phyloP scores from a whole-genome alignment of 2,113 vertebrate genomes.

The Petrocephalus microphthalmus region DNA sequence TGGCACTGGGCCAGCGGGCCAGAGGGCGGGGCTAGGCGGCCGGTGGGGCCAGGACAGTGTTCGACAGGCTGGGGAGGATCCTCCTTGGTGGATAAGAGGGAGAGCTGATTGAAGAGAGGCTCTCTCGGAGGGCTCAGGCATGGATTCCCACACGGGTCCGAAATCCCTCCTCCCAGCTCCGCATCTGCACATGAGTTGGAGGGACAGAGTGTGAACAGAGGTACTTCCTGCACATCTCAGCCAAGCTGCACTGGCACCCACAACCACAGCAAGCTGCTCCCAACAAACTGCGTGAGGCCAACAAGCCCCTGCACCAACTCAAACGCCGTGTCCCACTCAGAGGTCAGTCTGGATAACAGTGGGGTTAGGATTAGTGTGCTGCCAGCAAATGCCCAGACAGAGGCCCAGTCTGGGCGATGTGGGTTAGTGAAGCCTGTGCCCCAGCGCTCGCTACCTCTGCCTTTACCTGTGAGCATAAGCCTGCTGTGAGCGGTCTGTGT shows the following conservation, averaged over 20 bases:
- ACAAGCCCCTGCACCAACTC: background rate
- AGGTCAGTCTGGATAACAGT: background rate
- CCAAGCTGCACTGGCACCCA: background rate
- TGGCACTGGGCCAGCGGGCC: constrained; percentile 31
- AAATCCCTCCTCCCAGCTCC: constrained; percentile 45
- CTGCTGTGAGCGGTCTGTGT: constrained; percentile 54
- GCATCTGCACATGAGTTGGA: constrained; percentile 38
- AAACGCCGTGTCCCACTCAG: background rate
- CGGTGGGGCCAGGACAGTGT: constrained; percentile 25
- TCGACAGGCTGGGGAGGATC: constrained; percentile 27
- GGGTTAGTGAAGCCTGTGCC: constrained; percentile 11
- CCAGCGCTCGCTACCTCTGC: background rate
- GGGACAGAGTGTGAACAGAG: background rate
- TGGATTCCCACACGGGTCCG: constrained; percentile 41
- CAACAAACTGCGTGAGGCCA: background rate
- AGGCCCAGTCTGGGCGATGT: background rate
- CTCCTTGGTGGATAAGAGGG: constrained; percentile 34
- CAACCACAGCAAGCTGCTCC: background rate
- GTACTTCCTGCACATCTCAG: background rate
- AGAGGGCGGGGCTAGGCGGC: constrained; percentile 30
- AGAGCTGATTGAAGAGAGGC: constrained; percentile 44
- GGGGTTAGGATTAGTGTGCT: background rate
- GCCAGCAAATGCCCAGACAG: background rate
- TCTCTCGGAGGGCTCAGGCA: constrained; percentile 24
- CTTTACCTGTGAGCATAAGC: constrained; percentile 53